Base-by-base conservation (phyloP, 2,113 vertebrate species). In the Ptychochromis oligacanthus region DNA sequence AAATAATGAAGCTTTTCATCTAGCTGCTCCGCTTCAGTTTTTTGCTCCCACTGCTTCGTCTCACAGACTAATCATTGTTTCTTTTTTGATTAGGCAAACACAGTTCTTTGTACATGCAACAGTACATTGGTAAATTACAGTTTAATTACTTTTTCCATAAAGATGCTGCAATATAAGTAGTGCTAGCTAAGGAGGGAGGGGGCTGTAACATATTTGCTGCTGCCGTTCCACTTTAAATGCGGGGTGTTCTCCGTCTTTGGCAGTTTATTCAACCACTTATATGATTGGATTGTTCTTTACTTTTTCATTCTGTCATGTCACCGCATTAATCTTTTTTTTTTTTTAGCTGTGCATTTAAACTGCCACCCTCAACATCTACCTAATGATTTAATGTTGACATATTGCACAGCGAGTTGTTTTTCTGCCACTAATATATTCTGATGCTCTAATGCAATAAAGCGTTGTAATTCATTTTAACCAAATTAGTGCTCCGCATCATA, bases 261-360 rank as follows among this genome's bases (percentile, higher is more conserved):
- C 56, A 77, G 84, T 87, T 86, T 82, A 56, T 90, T 85, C 57
- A 89, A 93, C 87, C 89, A 57, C 89, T 91, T 89, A 78, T 92
- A 92, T 91, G 90, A 92, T 74, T 86, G 87, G 93, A 88, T 90
- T 81, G 86, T 84, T 93, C 84, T 90, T 93, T 92, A 91, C 85
- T 90, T 72, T 89, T 75, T 81, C 52, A 57, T 76, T 82, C 82
- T 88, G 91, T 90, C 90, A 92, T 82, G 18, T 89, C 85, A 14
- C 60, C 22, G 54, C 87, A 83, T 93, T 84, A 90, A 92, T 94
- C 91, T n/a, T n/a, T n/a, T n/a, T n/a, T n/a, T n/a, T n/a, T n/a
- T 75, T 90, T 82, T 85, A 89, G 85, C 67, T 72, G 43, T 38
- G 49, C 78, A 60, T 85, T 90, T 82, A 87, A 90, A 89, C 81